These are phyloP conservation scores for Linnaemya vulpina DNA, from an alignment of 2,888 invertebrate species.

Conservation along the genomic window DNA sequence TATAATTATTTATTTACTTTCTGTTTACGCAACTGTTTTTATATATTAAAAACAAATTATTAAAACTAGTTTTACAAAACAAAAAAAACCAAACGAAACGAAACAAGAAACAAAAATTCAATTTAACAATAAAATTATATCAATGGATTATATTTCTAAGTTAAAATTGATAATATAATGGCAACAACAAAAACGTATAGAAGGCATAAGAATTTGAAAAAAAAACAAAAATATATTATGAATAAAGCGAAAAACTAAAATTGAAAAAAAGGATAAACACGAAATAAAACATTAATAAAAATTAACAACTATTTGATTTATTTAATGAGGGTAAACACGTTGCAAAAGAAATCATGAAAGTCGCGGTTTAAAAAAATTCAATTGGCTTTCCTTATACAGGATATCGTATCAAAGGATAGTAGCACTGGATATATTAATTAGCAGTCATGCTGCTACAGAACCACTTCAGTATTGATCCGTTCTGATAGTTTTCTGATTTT, in stretches of 20 bases:
- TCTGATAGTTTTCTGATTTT: too few species aligned
- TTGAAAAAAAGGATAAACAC: constrained; percentile 12
- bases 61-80: constrained; percentile 58
- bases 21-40: constrained; percentile 69
- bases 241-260: constrained; percentile 68
- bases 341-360: too few species aligned
- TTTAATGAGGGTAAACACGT: not conserved
- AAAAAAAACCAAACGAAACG: constrained; percentile 9
- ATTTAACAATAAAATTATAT: constrained; percentile 58
- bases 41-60: constrained; percentile 53
- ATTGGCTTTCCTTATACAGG: too few species aligned
- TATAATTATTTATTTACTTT: constrained; percentile 56
- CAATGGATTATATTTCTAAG: constrained; percentile 64
- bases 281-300: constrained; percentile 64
- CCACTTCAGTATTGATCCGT: too few species aligned
- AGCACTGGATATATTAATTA: too few species aligned
- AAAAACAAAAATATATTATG: constrained; percentile 38
- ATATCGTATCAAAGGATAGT: too few species aligned
- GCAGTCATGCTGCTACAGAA: too few species aligned
- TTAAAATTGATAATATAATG: constrained; percentile 61
- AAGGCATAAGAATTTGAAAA: constrained; percentile 57
- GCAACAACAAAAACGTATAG: constrained; percentile 29
- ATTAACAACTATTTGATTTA: constrained; percentile 42
- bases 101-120: constrained; percentile 29
- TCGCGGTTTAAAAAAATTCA: too few species aligned